Evolutionary conservation across 2,113 vertebrate species (phyloP).

Genomic region (Hypanus sabinus): DNA sequence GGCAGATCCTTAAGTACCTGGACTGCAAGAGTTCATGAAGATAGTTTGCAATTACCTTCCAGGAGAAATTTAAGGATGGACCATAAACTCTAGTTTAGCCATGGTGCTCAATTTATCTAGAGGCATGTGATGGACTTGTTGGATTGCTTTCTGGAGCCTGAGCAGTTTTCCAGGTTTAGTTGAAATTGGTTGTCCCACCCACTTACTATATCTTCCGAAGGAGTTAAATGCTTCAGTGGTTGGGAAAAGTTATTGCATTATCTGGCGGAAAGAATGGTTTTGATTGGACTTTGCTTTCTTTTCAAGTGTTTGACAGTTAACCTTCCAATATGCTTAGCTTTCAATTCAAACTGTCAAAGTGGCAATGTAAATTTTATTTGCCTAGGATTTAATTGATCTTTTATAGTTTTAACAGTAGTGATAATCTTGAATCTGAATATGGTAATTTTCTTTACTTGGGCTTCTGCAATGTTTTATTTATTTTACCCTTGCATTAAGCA

Average conservation of each 20-base stretch:
- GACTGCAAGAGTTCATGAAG: too few relatives aligned
- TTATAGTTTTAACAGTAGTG: neutral
- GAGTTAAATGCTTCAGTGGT: neutral
- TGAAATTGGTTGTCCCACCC: neutral
- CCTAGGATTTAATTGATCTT: neutral
- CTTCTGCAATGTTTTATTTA: neutral
- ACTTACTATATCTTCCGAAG: neutral
- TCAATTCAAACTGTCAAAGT: neutral
- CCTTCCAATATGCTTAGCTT: neutral
- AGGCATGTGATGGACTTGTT: neutral
- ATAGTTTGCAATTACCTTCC: too few relatives aligned
- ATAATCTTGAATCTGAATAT: neutral
- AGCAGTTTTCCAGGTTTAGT: neutral
- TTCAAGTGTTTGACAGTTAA: neutral
- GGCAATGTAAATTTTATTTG: neutral
- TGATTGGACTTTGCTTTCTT: neutral
- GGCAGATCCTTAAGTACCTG: too few relatives aligned
- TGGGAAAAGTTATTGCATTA: neutral
- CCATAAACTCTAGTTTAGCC: too few relatives aligned
- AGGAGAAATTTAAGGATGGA: too few relatives aligned
- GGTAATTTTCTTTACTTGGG: neutral
- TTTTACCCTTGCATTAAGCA: neutral
- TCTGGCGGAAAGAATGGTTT: neutral
- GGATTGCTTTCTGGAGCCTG: neutral
- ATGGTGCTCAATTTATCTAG: too few relatives aligned